phyloP scores from a whole-genome alignment of 35 echinoderm and acorn worm genomes.

The Stichopus chloronotus region DNA sequence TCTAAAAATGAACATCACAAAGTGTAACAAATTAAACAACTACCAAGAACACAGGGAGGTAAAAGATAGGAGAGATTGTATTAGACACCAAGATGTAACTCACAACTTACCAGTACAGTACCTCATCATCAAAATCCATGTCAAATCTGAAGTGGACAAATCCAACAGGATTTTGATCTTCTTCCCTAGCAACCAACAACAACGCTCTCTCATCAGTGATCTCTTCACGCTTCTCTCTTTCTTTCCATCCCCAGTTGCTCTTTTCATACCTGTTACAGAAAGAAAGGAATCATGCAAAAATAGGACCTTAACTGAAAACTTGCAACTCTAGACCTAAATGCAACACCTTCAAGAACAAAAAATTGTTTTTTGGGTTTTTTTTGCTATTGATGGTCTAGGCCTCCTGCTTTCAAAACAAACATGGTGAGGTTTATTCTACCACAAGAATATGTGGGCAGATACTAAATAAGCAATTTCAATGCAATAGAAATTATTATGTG shows the following conservation, averaged over 20 bases:
- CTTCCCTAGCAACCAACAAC: constrained; percentile 77
- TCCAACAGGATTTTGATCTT: constrained; percentile 66
- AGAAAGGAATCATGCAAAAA: background rate
- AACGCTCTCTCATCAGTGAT: constrained; percentile 83
- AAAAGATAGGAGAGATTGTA: too few relatives aligned
- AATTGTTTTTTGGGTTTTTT: background rate
- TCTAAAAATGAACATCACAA: too few relatives aligned
- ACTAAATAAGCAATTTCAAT: too few relatives aligned
- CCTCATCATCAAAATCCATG: constrained; percentile 98
- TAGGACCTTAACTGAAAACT: background rate
- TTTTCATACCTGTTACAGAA: constrained; percentile 78
- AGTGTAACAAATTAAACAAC: too few relatives aligned
- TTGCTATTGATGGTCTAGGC: background rate
- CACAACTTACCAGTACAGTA: constrained; percentile 87
- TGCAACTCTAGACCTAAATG: background rate
- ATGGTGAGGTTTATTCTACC: too few relatives aligned
- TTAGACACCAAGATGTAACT: too few relatives aligned
- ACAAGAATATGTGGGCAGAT: too few relatives aligned
- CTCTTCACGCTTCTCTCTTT: constrained; percentile 92
- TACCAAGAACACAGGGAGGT: too few relatives aligned
- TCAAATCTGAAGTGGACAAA: constrained; percentile 96
- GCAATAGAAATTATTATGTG: too few relatives aligned
- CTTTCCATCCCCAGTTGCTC: constrained; percentile 87
- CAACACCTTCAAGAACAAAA: background rate
- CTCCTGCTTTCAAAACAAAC: too few relatives aligned